Evolutionary conservation across 2,797 vertebrate genomes (phyloP), one percentile per base, ranked within the genome.

Genomic region (Pseudochaenichthys georgianus): DNA sequence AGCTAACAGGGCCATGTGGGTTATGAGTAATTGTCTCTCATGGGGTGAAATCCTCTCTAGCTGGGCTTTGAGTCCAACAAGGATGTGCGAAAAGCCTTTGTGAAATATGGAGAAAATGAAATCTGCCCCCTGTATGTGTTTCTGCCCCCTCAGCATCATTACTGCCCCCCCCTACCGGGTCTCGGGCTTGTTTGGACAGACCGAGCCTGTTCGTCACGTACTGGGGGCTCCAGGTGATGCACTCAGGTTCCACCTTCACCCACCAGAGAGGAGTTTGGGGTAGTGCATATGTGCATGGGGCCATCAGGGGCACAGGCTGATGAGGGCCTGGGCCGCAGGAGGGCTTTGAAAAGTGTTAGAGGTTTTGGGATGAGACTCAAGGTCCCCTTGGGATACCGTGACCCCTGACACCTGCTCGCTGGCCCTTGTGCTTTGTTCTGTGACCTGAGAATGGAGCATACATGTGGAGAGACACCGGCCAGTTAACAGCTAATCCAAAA

Each of bases 261-360:
- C 78, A 73, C 50, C 78, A 13, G 69, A 92, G 82, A 85, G 74
- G 64, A 80, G 77, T 64, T 65, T 31, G 54, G 81, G 66, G 73
- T 69, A 48, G 80, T 84, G 79, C 51, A 55, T 78, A 72, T 82
- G 73, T 83, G 83, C 75, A 77, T 28, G 16, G 83, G 91, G 90
- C 84, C 79, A 81, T 61, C 16, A 68, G 72, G 91, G 89, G 63
- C 82, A 77, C 75, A 75, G 60, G 41, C 84, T 93, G 92, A 93
- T 91, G 88, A 91, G 92, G 82, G 47, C 77, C 67, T 21, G n/a
- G 87, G 74, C 90, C 77, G 85, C 85, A 72, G 94, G 87, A 83
- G 91, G 93, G 64, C 88, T 93, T 90, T 91, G 91, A 90, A 92
- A 88, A 88, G 80, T 83, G 86, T 82, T 87, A 86, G 68, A 86